phyloP scores from a whole-genome alignment of 1,140 invertebrate genomes.

The Nebria ingens region DNA sequence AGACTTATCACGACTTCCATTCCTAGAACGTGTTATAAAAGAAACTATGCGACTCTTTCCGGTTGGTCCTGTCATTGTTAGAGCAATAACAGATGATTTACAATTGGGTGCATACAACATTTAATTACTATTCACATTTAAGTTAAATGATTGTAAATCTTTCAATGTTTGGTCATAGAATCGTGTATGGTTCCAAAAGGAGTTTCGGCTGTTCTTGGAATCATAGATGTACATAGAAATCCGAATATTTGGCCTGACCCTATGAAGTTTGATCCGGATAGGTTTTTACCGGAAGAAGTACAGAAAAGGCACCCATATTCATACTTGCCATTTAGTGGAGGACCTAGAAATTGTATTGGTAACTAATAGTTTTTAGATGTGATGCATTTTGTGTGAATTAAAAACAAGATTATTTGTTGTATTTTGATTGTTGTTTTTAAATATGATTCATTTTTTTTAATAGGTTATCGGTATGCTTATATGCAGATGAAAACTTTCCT shows the following conservation, averaged over 20 bases:
- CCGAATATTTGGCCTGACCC: too few species aligned
- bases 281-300: too few species aligned
- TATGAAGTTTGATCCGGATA: too few species aligned
- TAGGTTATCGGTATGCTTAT: too few species aligned
- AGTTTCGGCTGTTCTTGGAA: background rate
- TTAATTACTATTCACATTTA: background rate
- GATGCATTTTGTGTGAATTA: too few species aligned
- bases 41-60: conserved; percentile 55
- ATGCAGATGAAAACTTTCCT: conserved; percentile 47
- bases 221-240: conserved; percentile 8
- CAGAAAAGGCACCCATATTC: too few species aligned
- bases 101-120: conserved; percentile 17
- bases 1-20: conserved; percentile 47
- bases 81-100: conserved; percentile 35
- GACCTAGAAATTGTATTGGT: too few species aligned
- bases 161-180: background rate
- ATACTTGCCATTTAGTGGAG: too few species aligned
- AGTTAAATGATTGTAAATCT: background rate
- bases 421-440: too few species aligned
- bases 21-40: conserved; percentile 51
- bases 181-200: background rate
- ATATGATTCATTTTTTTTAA: too few species aligned
- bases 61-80: conserved; percentile 44
- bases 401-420: too few species aligned
- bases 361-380: conserved; percentile 22